Evolutionary conservation across 1,140 invertebrate species (phyloP), one percentile per base, ranked within the genome.

Genomic region (Zophobas atratus): DNA sequence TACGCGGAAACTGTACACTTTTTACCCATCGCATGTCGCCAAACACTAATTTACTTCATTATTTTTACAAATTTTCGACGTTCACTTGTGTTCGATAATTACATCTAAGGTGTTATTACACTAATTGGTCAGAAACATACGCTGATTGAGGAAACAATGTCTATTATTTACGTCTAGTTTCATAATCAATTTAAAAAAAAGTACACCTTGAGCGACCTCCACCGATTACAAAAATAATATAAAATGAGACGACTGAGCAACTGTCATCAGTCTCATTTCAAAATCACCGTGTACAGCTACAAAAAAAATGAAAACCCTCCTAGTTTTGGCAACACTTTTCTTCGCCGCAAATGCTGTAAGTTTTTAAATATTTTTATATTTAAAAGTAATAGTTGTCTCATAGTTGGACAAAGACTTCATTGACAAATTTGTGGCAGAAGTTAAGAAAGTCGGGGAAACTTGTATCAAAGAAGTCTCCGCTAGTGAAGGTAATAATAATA

Each of bases 401-500:
- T 60, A 81, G 77, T 70, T 79, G 2, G 38, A 39, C n/a, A 53
- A 71, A 57, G 73, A 81, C 33, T 81, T 81, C 46, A 73, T 76
- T 35, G 77, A 79, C 6, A 77, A 81, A 51, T 55, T 79, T 34
- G 56, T 81, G 1, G 36, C 32, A 1, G 60, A 79, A 72, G 51
- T 81, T 43, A 55, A 77, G 38, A 71, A 53, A 34, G 51, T 79
- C 39, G 80, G 77, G 0, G 73, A 55, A 36, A 56, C 57, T 1
- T 81, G 80, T 33, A 60, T 76, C 34, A 32, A 53, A 6, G 70
- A 77, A 38, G 51, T 39, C 6, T 41, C 41, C 8, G 78, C 78
- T 33, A 77, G 34, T 39, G 49, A 51, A 39, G 75, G 76, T 77
- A 73, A 20, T 20, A 20, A 20, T 20, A 20, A 20, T 20, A 20